A percentile compares a stretch with the other conserved stretches of the same genome.
phyloP scores from a whole-genome alignment of 2,797 vertebrate species.

The Silurus lanzhouensis region DNA sequence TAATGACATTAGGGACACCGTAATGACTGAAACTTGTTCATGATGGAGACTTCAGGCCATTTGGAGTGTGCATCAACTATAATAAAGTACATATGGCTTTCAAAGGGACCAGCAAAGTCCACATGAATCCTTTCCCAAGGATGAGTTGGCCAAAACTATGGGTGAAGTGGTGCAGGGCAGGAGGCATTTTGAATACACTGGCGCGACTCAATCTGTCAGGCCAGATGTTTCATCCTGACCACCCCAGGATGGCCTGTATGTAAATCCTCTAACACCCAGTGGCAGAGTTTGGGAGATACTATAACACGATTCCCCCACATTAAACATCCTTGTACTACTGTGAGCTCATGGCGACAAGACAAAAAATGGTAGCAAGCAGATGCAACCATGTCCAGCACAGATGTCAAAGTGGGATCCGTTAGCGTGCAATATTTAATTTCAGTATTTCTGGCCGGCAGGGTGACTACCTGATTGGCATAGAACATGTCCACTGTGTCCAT shows the following conservation, averaged over 20 bases:
- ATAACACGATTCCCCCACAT: not conserved
- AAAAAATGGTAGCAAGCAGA: slow-evolving; percentile 7
- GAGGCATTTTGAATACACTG: no score
- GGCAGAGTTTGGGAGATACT: no score
- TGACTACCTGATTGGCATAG: not conserved
- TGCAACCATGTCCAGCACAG: slow-evolving; percentile 36
- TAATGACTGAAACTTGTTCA: slow-evolving; percentile 30
- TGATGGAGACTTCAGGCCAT: slow-evolving; percentile 8
- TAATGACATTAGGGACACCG: not conserved
- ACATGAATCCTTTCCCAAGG: no score
- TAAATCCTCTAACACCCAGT: no score
- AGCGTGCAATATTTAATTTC: not conserved
- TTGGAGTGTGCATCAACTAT: not conserved
- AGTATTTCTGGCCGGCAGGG: not conserved
- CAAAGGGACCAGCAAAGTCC: no score
- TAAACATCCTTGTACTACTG: not conserved
- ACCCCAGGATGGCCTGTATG: no score
- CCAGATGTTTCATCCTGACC: no score
- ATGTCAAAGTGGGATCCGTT: not conserved
- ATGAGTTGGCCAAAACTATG: no score
- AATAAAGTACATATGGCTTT: no score
- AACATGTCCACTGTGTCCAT: not conserved
- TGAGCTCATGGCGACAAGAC: no score
- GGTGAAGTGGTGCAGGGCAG: no score
- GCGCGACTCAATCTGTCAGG: no score